A percentile compares a stretch with the other conserved stretches of the same genome.
Evolutionary conservation across 2,113 vertebrate species (phyloP).

Genomic region (Poeciliopsis turrubarensis): DNA sequence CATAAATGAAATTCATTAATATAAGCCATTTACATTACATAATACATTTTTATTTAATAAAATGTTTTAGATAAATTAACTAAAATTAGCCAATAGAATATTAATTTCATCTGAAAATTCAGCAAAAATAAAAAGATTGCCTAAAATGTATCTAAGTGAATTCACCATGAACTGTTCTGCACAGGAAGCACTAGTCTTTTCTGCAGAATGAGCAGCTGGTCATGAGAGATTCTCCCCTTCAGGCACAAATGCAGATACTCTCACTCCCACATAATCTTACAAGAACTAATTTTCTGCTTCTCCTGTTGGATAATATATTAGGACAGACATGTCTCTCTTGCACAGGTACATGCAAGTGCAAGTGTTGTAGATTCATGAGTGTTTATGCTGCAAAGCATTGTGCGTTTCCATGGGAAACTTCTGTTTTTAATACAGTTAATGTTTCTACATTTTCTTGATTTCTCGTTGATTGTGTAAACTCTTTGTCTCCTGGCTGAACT

Average conservation of each 20-base stretch:
- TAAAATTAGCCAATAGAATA: neutral
- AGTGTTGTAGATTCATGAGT: neutral
- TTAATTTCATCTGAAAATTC: neutral
- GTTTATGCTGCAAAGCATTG: neutral
- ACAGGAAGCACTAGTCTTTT: neutral
- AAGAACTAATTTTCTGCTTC: neutral
- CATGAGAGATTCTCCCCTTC: neutral
- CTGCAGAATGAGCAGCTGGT: neutral
- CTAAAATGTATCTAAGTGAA: neutral
- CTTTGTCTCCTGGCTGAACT: conserved; percentile 19
- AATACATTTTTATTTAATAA: too few species aligned
- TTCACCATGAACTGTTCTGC: neutral
- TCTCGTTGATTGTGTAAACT: neutral
- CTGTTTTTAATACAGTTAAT: conserved; percentile 4
- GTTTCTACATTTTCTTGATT: conserved; percentile 6
- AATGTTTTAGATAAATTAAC: neutral
- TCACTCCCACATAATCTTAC: neutral
- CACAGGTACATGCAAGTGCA: neutral
- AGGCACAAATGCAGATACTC: neutral
- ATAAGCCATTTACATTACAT: neutral
- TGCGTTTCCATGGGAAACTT: conserved; percentile 2
- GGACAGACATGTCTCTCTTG: neutral
- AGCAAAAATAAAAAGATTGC: neutral
- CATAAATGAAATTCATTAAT: neutral
- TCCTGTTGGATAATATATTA: neutral